Base-by-base conservation (phyloP, 2,113 vertebrate species). In the Myiozetetes cayanensis region DNA sequence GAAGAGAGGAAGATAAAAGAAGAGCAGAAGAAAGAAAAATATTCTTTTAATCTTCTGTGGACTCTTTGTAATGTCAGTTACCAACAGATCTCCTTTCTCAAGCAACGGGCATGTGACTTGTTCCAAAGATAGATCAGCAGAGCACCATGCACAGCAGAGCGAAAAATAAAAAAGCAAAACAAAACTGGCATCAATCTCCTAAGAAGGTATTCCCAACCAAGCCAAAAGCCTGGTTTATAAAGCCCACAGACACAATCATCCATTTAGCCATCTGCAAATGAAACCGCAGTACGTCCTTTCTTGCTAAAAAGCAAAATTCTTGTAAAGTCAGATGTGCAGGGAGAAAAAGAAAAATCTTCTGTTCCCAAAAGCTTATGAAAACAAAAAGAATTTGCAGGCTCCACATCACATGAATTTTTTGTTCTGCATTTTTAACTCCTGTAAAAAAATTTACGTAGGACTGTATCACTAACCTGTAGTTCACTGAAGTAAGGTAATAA, bases 301-400 rank as follows among this genome's bases (percentile, higher is more conserved):
- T 93, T 95, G 76, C 53, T 83, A 37, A 92, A 90, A 90, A 95
- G 33, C 49, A 73, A 87, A 90, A 92, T 20, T 66, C 14, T 39
- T 59, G 44, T 78, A 17, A 88, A 80, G 44, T 81, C 84, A 92
- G 43, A 86, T 84, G 35, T 58, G 47, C 47, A 71, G 43, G 12
- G 30, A 53, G 55, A 67, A 67, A 16, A 77, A 50, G 37, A 72
- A 59, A 55, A 53, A 67, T 53, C 44, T 72, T 66, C 25, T 1
- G 1, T 70, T 94, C 35, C 18, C 35, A 72, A 72, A 93, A 71
- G 33, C 33, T 71, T 82, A 13, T 24, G 30, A 31, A 85, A 94
- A 30, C 28, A 79, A 43, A 76, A 75, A 72, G 37, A n/a, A 70
- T 74, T 55, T 93, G 18, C 3, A 14, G 49, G 8, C 37, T 93